Evolutionary conservation across 2,113 vertebrate genomes (phyloP).

Genomic region (Asarcornis scutulata): DNA sequence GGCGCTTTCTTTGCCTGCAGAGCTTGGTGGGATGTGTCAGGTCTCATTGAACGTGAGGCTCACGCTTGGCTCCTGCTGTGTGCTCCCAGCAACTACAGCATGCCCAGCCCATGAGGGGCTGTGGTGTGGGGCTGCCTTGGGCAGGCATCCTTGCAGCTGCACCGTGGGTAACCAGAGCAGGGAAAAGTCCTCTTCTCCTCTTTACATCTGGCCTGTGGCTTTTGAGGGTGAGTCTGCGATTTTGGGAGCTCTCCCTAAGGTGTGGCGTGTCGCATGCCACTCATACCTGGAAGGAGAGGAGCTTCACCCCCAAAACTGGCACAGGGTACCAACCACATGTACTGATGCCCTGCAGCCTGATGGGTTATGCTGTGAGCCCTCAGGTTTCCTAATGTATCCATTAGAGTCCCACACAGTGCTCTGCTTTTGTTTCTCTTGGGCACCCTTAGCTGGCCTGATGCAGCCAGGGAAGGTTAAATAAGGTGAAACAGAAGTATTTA

Average conservation of each 20-base stretch:
- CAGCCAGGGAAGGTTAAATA: background rate
- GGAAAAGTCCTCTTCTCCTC: background rate
- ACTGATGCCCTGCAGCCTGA: background rate
- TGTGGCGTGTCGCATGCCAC: background rate
- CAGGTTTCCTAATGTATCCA: background rate
- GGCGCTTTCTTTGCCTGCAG: background rate
- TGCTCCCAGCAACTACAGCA: background rate
- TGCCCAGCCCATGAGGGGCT: background rate
- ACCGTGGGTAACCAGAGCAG: background rate
- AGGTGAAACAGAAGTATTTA: background rate
- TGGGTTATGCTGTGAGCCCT: accelerated
- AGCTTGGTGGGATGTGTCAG: background rate
- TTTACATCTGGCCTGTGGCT: background rate
- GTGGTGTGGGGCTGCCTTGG: background rate
- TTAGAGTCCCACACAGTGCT: accelerated
- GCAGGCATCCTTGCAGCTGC: background rate
- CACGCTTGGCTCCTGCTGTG: accelerated
- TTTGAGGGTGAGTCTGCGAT: background rate
- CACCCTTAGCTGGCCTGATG: background rate
- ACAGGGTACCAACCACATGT: background rate
- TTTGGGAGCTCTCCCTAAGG: background rate
- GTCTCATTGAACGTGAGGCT: background rate
- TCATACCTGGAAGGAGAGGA: background rate
- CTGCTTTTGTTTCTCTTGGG: background rate
- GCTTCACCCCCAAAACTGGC: background rate